These are phyloP conservation scores for Dicranocentrus wangi DNA, from an alignment of 2,888 invertebrate species.

Conservation along the genomic window DNA sequence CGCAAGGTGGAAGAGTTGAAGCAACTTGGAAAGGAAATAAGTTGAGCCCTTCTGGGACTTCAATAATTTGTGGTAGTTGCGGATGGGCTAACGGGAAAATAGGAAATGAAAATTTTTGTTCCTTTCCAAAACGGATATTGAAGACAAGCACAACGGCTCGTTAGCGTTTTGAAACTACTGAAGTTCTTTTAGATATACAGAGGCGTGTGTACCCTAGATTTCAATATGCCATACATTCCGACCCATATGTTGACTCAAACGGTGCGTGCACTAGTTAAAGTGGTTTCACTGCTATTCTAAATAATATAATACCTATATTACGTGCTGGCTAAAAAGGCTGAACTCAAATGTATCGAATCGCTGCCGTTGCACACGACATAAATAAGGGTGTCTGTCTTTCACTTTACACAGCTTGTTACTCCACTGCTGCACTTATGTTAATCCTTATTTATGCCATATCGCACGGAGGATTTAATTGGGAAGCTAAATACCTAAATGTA, in stretches of 20 bases:
- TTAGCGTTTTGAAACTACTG: not conserved
- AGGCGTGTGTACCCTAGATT: not conserved
- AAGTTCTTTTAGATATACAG: not conserved
- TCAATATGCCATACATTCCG: constrained; percentile 44
- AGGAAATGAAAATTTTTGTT: not conserved
- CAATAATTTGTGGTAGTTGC: not conserved
- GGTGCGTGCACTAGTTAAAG: constrained; percentile 12
- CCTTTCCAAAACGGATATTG: not conserved
- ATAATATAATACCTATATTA: too few species aligned
- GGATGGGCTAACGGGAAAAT: not conserved
- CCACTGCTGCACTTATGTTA: too few species aligned
- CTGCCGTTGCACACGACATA: not conserved
- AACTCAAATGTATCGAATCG: not conserved
- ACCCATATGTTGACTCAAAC: constrained; percentile 32
- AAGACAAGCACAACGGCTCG: too few species aligned
- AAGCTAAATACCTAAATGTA: too few species aligned
- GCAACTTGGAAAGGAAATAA: too few species aligned
- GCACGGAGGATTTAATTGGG: too few species aligned
- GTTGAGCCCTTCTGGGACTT: too few species aligned
- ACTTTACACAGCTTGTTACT: too few species aligned
- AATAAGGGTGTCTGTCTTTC: not conserved
- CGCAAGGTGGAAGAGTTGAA: too few species aligned
- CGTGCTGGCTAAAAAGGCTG: too few species aligned
- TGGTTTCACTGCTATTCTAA: too few species aligned
- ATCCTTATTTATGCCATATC: too few species aligned